Conservation (phyloP, 2,797 vertebrate species). For the Selene dorsalis region DNA sequence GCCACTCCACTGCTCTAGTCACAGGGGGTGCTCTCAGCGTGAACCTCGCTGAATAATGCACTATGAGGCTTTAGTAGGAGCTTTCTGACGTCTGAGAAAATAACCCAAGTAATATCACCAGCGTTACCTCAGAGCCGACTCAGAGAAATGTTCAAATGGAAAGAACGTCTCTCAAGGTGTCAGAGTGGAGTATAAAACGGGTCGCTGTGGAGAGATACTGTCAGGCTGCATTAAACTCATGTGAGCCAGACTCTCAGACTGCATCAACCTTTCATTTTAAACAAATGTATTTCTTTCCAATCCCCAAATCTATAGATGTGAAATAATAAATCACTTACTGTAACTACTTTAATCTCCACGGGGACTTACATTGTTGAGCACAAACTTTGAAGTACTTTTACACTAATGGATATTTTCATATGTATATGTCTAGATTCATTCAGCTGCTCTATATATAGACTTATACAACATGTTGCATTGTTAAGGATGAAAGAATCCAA, state of each 20-base stretch:
- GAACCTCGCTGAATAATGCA: background rate
- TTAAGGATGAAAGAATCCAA: too few species aligned
- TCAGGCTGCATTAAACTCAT: background rate
- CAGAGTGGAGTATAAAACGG: background rate
- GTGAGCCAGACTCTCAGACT: background rate
- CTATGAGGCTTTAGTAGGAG: background rate
- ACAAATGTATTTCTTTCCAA: background rate
- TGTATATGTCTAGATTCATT: too few species aligned
- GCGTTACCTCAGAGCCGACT: background rate
- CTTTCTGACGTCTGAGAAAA: slow-evolving; percentile 1
- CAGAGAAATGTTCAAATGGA: background rate
- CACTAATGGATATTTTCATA: too few species aligned
- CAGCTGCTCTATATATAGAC: too few species aligned
- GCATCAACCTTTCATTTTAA: background rate
- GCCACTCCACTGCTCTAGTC: background rate
- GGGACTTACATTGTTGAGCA: background rate
- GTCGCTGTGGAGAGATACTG: background rate
- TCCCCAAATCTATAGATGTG: background rate
- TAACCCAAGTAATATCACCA: background rate
- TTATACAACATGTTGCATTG: too few species aligned
- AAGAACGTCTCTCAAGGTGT: too few species aligned
- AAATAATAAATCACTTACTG: background rate
- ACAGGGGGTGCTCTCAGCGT: background rate
- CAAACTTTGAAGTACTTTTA: background rate
- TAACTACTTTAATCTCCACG: background rate